These are phyloP conservation scores for Lepidochrysops patricia DNA, from an alignment of 2,888 invertebrate species.

Conservation along the genomic window DNA sequence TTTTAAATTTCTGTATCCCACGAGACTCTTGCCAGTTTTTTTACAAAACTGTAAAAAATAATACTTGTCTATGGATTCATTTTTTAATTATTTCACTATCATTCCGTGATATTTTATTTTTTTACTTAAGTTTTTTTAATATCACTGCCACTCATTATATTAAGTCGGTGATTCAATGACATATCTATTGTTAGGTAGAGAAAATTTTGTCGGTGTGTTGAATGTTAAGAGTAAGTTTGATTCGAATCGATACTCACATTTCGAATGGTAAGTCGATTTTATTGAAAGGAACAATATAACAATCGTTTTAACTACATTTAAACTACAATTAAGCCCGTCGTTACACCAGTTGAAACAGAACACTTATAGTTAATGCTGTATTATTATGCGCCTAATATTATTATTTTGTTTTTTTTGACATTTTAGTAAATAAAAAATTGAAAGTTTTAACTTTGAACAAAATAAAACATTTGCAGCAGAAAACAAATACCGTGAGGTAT, in stretches of 20 bases:
- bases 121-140: conserved; percentile 18
- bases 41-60: conserved; percentile 8
- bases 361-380: neutral
- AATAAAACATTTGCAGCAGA: neutral
- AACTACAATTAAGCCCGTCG: neutral
- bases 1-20: conserved; percentile 7
- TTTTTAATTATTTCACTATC: neutral
- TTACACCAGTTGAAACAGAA: neutral
- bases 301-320: neutral
- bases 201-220: conserved; percentile 54
- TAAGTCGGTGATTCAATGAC: conserved; percentile 67
- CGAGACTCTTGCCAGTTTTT: conserved; percentile 31
- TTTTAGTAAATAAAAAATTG: too few species aligned
- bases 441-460: too few species aligned
- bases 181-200: conserved; percentile 71
- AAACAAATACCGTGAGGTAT: conserved; percentile 1
- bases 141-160: conserved; percentile 60
- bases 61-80: conserved; percentile 9
- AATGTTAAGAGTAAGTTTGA: conserved; percentile 13
- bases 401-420: too few species aligned
- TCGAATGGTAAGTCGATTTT: conserved; percentile 11
- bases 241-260: conserved; percentile 18
- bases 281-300: neutral
- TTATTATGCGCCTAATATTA: too few species aligned
- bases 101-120: conserved; percentile 14